Evolutionary conservation across 2,888 invertebrate species (phyloP), one percentile per base, ranked within the genome.

Genomic region (Nomada flava): DNA sequence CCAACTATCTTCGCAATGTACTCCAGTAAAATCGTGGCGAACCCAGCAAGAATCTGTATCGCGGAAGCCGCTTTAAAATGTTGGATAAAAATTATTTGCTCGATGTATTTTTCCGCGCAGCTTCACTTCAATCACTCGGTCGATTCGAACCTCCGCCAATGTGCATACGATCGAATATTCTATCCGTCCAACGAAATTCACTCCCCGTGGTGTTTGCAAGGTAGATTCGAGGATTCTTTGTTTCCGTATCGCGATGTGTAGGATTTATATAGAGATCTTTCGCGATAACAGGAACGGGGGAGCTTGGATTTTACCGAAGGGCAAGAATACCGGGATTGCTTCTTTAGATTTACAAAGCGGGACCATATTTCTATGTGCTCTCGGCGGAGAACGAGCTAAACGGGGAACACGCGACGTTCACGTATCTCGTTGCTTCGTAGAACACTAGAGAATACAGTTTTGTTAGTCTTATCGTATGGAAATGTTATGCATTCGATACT

Each of bases 31-130:
- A 29, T 53, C 9, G 53, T 7, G 18, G n/a, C n/a, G 20, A 53
- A 15, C 20, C 53, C n/a, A 5, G 7, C 20, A 3, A 3, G n/a
- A 53, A 53, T n/a, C 42, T 47, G 36, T 23, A 29, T 1, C 29
- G 29, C 29, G 29, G 29, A 0, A 36, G 20, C 26, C 23, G 36
- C n/a, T 42, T 44, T 26, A n/a, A 60, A 50, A 53, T 26, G 47
- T 47, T 50, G 44, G 60, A 36, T 9, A 36, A 36, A 76, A 67
- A 76, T 78, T 55, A 62, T 65, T 55, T 44, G 68, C 29, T 50
- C 76, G 76, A 68, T 76, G 62, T 67, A 26, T 68, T 78, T 47
- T 50, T 76, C 76, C 76, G 62, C 68, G 20, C 42, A 47, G 55
- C 47, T 78, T 63, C 76, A 26, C 68, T 57, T 55, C 62, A 57